Evolutionary conservation across 2,113 vertebrate genomes (phyloP), one percentile per base, ranked within the genome.

Genomic region (Emberiza fucata): DNA sequence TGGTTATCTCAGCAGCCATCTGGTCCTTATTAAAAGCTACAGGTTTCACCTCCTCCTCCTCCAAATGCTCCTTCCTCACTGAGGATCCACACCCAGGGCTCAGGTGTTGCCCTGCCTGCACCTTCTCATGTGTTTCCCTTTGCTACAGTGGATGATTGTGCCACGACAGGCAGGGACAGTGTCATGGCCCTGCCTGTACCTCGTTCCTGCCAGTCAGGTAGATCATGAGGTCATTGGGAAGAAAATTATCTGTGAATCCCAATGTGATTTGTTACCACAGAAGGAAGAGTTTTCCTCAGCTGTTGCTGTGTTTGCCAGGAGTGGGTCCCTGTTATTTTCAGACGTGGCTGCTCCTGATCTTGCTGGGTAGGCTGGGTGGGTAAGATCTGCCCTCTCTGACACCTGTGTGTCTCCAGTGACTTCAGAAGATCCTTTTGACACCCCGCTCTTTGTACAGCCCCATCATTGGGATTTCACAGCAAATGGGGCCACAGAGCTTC

Each of bases 381-480:
- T 77, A 17, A 69, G 44, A 76, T 71, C 82, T 94, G 88, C 87
- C 93, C 90, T 83, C 0, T 1, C 76, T 77, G 70, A 70, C 75
- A 90, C 63, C 66, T 73, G 7, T 63, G 80, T 71, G 81, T 54
- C 90, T 82, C 86, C 88, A 77, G 11, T 73, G 90, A 37, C 81
- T 89, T 42, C 86, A 87, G 81, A 65, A 87, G 89, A 84, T 61
- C 89, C 60, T 75, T 78, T 66, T 45, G 2, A 23, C 13, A 40
- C 53, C 86, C 93, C 33, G 59, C 70, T 85, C 81, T 40, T 78
- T 25, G 39, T 56, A 77, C 89, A 89, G 93, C 89, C 66, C 77
- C 8, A 0, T n/a, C 72, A 8, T 1, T 45, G 63, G 57, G 78
- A 56, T 88, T 76, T 73, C 75, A 57, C 1, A 8, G 86, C 21